phyloP scores from a whole-genome alignment of 37 sponge, comb jelly and placozoan species.

The Dysidea cf. avara region DNA sequence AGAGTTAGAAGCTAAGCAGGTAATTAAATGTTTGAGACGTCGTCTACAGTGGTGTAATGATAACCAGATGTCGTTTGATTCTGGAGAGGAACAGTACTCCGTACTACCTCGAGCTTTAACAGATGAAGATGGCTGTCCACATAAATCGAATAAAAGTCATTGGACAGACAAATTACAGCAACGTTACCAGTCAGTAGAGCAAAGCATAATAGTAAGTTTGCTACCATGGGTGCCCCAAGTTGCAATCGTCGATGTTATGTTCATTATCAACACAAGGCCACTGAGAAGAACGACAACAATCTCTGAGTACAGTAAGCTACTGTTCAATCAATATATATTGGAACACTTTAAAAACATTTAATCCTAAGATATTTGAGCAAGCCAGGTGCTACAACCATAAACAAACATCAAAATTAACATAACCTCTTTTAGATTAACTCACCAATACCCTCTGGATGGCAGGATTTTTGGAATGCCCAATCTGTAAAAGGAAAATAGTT shows the following conservation, averaged over 20 bases:
- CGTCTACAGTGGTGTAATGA: conserved; percentile 31
- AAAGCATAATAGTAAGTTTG: neutral
- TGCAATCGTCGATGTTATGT: conserved; percentile 18
- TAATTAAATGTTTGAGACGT: conserved; percentile 23
- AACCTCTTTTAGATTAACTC: too few relatives aligned
- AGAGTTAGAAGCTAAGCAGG: conserved; percentile 1
- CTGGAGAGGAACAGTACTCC: conserved; percentile 22
- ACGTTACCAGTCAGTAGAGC: neutral
- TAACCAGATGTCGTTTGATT: conserved; percentile 6
- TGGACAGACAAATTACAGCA: conserved; percentile 23
- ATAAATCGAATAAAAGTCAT: neutral
- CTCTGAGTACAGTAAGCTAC: conserved; percentile 2
- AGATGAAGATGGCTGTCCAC: conserved; percentile 11
- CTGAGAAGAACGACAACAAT: neutral
- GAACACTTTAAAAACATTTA: conserved; percentile 5
- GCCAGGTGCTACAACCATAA: neutral
- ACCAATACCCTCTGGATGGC: too few relatives aligned
- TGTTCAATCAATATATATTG: conserved; percentile 10
- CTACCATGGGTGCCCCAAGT: conserved; percentile 20
- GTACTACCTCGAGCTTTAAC: conserved; percentile 13
- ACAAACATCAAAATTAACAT: too few relatives aligned
- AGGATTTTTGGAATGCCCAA: conserved; percentile 3
- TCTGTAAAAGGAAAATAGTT: neutral
- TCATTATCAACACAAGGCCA: conserved; percentile 13
- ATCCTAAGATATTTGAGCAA: conserved; percentile 4